phyloP scores from a whole-genome alignment of 2,113 vertebrate genomes.

The Regulus satrapa region DNA sequence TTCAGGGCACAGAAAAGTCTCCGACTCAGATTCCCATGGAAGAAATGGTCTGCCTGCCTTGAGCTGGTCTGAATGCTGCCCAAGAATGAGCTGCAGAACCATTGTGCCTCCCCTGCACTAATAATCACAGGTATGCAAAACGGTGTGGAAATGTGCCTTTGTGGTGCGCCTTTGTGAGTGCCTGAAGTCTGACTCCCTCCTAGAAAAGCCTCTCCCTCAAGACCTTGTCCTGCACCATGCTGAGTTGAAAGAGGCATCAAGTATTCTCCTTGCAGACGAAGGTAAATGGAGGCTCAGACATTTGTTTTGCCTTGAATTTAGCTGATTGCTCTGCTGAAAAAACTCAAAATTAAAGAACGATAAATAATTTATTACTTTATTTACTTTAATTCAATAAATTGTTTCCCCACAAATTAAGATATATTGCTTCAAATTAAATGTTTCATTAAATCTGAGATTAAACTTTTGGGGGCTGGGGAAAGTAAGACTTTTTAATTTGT shows the following conservation, averaged over 20 bases:
- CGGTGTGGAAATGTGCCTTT: background rate
- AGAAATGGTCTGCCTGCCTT: background rate
- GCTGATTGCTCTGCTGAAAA: background rate
- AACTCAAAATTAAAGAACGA: constrained; percentile 40
- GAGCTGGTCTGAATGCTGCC: background rate
- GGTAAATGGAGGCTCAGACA: background rate
- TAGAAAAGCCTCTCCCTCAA: background rate
- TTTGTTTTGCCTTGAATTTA: background rate
- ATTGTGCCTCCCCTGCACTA: background rate
- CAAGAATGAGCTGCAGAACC: background rate
- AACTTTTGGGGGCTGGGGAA: constrained; percentile 46
- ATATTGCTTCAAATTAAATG: constrained; percentile 59
- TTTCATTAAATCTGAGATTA: constrained; percentile 65
- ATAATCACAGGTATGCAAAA: background rate
- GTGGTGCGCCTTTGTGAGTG: background rate
- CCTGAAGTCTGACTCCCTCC: background rate
- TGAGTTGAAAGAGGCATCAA: background rate
- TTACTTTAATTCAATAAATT: constrained; percentile 50
- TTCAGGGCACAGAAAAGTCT: background rate
- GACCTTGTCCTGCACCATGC: background rate
- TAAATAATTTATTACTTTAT: constrained; percentile 63
- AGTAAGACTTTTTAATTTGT: constrained; percentile 35
- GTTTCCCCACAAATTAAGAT: constrained; percentile 44
- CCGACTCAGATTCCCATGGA: background rate
- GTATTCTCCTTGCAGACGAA: background rate